Percentiles rank a stretch among this genome's conserved stretches.
phyloP scores from a whole-genome alignment of 2,113 vertebrate species.

The Ursus arctos region DNA sequence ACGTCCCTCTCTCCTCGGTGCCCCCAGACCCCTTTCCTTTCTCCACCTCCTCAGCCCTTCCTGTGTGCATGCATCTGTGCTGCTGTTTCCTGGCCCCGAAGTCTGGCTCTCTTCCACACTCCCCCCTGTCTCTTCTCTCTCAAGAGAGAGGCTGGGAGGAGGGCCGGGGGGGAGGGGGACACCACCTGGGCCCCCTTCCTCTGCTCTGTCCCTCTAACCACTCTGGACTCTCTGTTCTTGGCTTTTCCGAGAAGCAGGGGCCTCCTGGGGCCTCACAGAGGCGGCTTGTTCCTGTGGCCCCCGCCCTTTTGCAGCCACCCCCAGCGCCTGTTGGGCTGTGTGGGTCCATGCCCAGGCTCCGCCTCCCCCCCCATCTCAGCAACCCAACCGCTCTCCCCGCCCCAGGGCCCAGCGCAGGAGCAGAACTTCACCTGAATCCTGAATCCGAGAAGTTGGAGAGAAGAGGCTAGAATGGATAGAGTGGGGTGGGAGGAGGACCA shows the following conservation, averaged over 20 bases:
- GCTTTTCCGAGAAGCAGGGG: conserved; percentile 77
- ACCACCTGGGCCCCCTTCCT: conserved; percentile 41
- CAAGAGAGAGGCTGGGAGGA: not conserved
- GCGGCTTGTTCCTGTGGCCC: conserved; percentile 66
- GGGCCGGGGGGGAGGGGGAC: not conserved
- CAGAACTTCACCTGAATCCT: conserved; percentile 60
- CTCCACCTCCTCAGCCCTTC: not conserved
- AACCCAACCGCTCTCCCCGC: not conserved
- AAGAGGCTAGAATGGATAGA: not conserved
- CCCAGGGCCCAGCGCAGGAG: not conserved
- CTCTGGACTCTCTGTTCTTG: conserved; percentile 67
- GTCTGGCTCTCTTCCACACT: not conserved
- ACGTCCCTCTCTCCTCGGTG: not conserved
- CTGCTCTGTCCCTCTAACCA: conserved; percentile 33
- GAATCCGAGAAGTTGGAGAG: conserved; percentile 15
- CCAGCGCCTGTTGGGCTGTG: conserved; percentile 63
- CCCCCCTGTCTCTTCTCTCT: not conserved
- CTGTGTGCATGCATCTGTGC: not conserved
- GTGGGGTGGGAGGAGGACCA: not conserved
- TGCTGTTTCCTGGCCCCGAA: not conserved
- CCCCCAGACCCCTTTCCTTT: not conserved
- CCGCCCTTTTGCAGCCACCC: conserved; percentile 56
- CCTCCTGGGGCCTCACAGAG: conserved; percentile 78
- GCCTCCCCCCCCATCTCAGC: not conserved
- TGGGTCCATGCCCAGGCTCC: conserved; percentile 60